Evolutionary conservation across 2,113 vertebrate species (phyloP).

Genomic region (Tachysurus vachellii): DNA sequence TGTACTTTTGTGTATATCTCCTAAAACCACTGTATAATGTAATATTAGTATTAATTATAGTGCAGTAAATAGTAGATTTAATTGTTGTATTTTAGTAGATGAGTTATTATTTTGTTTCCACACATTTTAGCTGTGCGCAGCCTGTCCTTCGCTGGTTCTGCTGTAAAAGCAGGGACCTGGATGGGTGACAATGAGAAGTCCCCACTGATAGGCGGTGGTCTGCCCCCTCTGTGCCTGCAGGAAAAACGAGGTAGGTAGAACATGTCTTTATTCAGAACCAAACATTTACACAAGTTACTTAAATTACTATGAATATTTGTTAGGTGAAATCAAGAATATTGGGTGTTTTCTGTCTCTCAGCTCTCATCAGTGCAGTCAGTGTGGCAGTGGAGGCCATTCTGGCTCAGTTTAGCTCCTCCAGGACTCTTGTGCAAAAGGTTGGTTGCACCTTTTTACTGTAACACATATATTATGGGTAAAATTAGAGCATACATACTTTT

Average conservation of each 20-base stretch:
- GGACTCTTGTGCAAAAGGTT: slow-evolving; percentile 94
- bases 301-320: not conserved
- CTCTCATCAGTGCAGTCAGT: slow-evolving; percentile 83
- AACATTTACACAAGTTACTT: not conserved
- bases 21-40: not conserved
- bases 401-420: slow-evolving; percentile 84
- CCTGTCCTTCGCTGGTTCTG: slow-evolving; percentile 77
- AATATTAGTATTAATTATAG: not conserved
- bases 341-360: slow-evolving; percentile 63
- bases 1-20: not conserved
- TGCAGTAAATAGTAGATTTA: not conserved
- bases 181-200: slow-evolving; percentile 72
- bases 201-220: slow-evolving; percentile 63
- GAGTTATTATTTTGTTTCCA: slow-evolving; percentile 51
- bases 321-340: not conserved
- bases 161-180: slow-evolving; percentile 68
- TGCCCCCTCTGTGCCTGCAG: slow-evolving; percentile 72
- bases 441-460: slow-evolving; percentile 46
- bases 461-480: not conserved
- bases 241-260: slow-evolving; percentile 80
- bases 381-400: slow-evolving; percentile 89
- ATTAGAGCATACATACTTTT: not conserved
- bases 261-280: not conserved
- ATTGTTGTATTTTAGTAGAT: not conserved
- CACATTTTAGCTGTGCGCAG: slow-evolving; percentile 75